Conservation (phyloP, 2,113 vertebrate species). For the Varanus salvator region DNA sequence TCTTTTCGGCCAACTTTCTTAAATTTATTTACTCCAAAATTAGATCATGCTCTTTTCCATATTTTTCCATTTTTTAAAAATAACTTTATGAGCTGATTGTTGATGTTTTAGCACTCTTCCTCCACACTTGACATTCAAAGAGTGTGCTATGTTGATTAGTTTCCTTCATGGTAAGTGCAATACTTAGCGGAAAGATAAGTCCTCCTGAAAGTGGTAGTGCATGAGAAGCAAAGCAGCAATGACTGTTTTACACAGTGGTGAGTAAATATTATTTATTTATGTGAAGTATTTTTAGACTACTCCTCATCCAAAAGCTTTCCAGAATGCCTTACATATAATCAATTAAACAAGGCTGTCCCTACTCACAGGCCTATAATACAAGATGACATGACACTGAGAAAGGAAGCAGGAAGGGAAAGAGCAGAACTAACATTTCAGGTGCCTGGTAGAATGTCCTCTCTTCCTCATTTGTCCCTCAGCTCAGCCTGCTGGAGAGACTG, state of each 20-base stretch:
- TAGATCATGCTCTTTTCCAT: background rate
- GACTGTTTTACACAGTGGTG: background rate
- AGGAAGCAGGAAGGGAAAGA: too few species aligned
- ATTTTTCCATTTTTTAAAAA: background rate
- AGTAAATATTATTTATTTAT: background rate
- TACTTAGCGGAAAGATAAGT: background rate
- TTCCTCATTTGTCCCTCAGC: too few species aligned
- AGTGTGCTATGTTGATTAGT: constrained; percentile 9
- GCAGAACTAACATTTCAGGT: too few species aligned
- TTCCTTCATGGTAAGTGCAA: constrained; percentile 9
- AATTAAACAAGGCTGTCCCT: too few species aligned
- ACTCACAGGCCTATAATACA: too few species aligned
- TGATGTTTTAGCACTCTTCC: background rate
- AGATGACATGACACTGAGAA: too few species aligned
- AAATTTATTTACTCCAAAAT: constrained; percentile 1
- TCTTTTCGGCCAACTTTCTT: background rate
- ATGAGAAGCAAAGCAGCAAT: background rate
- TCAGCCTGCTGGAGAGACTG: too few species aligned
- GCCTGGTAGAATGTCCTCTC: too few species aligned
- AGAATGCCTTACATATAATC: too few species aligned
- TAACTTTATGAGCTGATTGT: constrained; percentile 1
- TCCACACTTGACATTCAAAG: constrained; percentile 21
- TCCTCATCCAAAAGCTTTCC: too few species aligned
- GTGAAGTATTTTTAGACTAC: too few species aligned
- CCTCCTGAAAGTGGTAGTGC: background rate